Evolutionary conservation across 2,113 vertebrate genomes (phyloP).

Genomic region (Hassar affinis): DNA sequence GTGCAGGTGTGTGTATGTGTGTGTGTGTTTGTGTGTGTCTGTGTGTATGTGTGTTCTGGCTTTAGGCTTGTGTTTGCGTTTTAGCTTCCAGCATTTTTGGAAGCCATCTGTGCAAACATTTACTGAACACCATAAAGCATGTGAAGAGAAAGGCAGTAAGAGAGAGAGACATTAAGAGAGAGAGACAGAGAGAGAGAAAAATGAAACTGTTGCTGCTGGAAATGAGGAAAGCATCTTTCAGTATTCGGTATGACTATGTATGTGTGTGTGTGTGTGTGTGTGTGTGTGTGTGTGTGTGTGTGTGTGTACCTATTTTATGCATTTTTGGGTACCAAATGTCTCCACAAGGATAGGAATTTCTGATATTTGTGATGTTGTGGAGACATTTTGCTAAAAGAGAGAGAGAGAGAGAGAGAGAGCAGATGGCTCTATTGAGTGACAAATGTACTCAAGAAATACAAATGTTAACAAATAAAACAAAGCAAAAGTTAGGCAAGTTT

Average conservation of each 20-base stretch:
- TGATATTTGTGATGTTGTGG: too few relatives aligned
- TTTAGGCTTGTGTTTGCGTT: constrained; percentile 63
- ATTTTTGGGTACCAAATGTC: neutral
- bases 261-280: neutral
- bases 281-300: neutral
- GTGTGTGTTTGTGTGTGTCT: constrained; percentile 29
- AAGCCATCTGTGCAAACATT: constrained; percentile 69
- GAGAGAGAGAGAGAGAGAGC: neutral
- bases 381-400: neutral
- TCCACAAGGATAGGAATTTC: neutral
- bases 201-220: constrained; percentile 52
- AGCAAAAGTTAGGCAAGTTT: neutral
- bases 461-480: neutral
- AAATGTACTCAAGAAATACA: neutral
- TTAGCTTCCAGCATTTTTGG: constrained; percentile 61
- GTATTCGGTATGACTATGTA: constrained; percentile 27
- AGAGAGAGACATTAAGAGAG: neutral
- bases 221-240: constrained; percentile 58
- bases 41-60: constrained; percentile 48
- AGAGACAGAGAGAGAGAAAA: neutral
- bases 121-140: constrained; percentile 62
- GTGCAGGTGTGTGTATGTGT: neutral
- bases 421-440: constrained; percentile 3
- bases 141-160: constrained; percentile 27
- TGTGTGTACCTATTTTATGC: neutral